phyloP scores from a whole-genome alignment of 2,113 vertebrate genomes.

The Camelus bactrianus region DNA sequence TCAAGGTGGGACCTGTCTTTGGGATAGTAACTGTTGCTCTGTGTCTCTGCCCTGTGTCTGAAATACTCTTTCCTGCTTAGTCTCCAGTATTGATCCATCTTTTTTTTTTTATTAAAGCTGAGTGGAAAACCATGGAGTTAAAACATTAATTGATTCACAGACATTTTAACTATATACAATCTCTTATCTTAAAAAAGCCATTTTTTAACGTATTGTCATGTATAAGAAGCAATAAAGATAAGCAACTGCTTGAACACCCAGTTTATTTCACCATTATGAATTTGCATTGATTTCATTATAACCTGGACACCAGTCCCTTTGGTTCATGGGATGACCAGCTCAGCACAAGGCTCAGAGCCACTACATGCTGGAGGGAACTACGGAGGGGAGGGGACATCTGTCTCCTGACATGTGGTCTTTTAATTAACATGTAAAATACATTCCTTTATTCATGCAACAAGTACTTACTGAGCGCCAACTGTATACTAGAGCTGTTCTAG shows the following conservation, averaged over 20 bases:
- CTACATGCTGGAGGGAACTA: fast-evolving
- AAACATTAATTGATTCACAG: background rate
- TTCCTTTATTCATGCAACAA: constrained; percentile 5
- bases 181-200: background rate
- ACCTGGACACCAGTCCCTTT: background rate
- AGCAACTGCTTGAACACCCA: background rate
- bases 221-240: background rate
- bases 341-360: background rate
- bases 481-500: background rate
- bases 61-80: background rate
- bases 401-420: background rate
- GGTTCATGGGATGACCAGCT: background rate
- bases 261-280: background rate
- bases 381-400: background rate
- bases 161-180: background rate
- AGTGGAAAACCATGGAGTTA: background rate
- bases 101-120: background rate
- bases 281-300: background rate
- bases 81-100: background rate
- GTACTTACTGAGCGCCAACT: background rate
- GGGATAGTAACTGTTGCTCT: background rate
- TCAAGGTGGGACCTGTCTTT: background rate
- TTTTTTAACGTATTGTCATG: background rate
- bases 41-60: background rate
- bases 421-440: background rate